These are phyloP conservation scores for Anthopleura xanthogrammica DNA, from an alignment of 92 coral and sea anemone genomes.

Conservation along the genomic window DNA sequence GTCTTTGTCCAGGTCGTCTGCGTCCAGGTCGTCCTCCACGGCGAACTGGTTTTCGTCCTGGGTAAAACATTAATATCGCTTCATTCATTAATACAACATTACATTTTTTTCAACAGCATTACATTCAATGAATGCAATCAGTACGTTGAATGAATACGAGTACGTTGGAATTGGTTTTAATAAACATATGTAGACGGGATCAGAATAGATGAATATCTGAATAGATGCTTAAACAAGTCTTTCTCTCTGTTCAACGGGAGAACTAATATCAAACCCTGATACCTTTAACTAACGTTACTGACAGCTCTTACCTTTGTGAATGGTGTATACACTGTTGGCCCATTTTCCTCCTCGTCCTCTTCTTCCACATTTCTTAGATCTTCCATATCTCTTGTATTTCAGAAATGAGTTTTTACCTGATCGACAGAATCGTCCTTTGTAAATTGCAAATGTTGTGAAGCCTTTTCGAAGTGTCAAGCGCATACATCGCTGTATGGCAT, in stretches of 20 bases:
- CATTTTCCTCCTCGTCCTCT: conserved; percentile 44
- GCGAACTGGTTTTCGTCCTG: neutral
- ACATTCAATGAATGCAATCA: too few species aligned
- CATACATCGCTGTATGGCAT: conserved; percentile 30
- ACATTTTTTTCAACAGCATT: too few species aligned
- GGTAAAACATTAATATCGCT: neutral
- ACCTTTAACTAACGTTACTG: too few species aligned
- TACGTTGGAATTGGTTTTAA: too few species aligned
- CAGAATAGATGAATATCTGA: too few species aligned
- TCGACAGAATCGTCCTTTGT: conserved; percentile 22
- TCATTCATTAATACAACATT: neutral
- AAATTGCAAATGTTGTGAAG: conserved; percentile 44
- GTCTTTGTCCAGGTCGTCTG: neutral
- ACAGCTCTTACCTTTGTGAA: conserved; percentile 24
- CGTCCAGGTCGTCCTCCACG: neutral
- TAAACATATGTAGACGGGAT: too few species aligned
- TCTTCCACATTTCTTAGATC: conserved; percentile 4
- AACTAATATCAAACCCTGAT: neutral
- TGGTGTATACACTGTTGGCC: conserved; percentile 43
- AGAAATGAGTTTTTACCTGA: neutral
- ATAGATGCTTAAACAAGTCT: too few species aligned
- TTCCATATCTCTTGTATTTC: conserved; percentile 10
- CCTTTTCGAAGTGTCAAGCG: conserved; percentile 27
- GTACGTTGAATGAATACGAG: too few species aligned
- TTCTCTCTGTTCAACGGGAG: too few species aligned